phyloP scores from a whole-genome alignment of 2,888 invertebrate species.

The Epinotia demarniana region DNA sequence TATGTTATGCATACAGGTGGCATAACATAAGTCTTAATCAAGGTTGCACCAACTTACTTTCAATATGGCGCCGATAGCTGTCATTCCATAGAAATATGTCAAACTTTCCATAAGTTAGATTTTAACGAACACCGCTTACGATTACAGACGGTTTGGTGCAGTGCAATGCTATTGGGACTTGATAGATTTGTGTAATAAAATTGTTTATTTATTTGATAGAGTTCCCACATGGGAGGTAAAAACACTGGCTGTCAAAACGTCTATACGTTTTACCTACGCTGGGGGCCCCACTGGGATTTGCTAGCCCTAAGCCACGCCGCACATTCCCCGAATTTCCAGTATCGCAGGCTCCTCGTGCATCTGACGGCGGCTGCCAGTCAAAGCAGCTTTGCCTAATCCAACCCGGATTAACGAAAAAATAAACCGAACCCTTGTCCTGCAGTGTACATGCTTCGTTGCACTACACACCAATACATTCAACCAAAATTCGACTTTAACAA shows the following conservation, averaged over 20 bases:
- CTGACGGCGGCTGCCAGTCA: conserved; percentile 84
- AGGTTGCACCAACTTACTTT: too few species aligned
- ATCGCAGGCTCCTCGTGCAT: conserved; percentile 64
- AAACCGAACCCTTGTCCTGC: conserved; percentile 77
- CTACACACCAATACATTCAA: conserved; percentile 49
- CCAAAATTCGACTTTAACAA: conserved; percentile 46
- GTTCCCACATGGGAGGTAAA: background rate
- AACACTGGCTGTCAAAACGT: conserved; percentile 2
- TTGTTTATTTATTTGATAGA: too few species aligned
- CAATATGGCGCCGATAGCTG: too few species aligned
- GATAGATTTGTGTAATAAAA: too few species aligned
- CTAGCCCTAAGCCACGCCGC: conserved; percentile 33
- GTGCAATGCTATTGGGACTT: too few species aligned
- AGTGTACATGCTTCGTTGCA: conserved; percentile 79
- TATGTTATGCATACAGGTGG: too few species aligned
- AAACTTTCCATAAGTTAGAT: too few species aligned
- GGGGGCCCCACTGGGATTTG: conserved; percentile 26
- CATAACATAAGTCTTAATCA: too few species aligned
- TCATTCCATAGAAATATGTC: too few species aligned
- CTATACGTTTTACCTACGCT: background rate
- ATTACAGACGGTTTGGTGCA: too few species aligned
- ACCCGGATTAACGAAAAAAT: conserved; percentile 82
- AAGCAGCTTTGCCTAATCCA: conserved; percentile 83
- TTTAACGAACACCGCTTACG: too few species aligned
- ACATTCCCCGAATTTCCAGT: conserved; percentile 46